Percentiles rank a stretch among this genome's conserved stretches.
phyloP scores from a whole-genome alignment of 2,797 vertebrate genomes.

The Ataeniobius toweri region DNA sequence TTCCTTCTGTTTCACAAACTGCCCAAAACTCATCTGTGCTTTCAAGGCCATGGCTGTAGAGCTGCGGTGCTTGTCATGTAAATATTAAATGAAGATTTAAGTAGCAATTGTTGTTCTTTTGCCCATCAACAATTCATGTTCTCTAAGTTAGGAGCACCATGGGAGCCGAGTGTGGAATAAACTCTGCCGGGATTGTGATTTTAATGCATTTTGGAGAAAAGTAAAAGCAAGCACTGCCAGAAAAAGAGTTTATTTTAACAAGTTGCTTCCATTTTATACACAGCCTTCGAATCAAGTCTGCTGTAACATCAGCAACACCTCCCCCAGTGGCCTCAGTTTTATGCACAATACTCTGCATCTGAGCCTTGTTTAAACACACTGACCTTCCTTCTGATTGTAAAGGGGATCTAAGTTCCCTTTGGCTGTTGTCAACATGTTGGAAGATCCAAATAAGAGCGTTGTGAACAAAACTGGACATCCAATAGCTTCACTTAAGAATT shows the following conservation, averaged over 20 bases:
- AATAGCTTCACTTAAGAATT: neutral
- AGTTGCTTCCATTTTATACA: neutral
- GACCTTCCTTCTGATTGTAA: neutral
- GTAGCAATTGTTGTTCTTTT: constrained; percentile 84
- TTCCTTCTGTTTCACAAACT: constrained; percentile 48
- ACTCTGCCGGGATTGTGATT: constrained; percentile 37
- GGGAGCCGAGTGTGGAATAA: constrained; percentile 55
- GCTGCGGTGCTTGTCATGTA: constrained; percentile 53
- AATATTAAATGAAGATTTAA: constrained; percentile 83
- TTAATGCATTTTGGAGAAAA: constrained; percentile 41
- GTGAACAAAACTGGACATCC: neutral
- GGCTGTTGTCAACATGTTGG: neutral
- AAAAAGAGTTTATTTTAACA: constrained; percentile 31
- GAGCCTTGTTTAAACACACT: neutral
- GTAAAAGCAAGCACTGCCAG: constrained; percentile 35
- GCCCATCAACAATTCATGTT: constrained; percentile 79
- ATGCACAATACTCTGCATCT: neutral
- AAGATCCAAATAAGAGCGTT: neutral
- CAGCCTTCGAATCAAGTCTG: constrained; percentile 4
- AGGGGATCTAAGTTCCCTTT: neutral
- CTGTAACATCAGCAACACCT: neutral
- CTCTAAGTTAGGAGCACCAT: constrained; percentile 68
- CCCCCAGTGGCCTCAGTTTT: neutral
- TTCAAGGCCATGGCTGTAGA: constrained; percentile 48
- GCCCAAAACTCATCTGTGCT: constrained; percentile 59